phyloP scores from a whole-genome alignment of 1,140 invertebrate species.

The Drosophila orena region DNA sequence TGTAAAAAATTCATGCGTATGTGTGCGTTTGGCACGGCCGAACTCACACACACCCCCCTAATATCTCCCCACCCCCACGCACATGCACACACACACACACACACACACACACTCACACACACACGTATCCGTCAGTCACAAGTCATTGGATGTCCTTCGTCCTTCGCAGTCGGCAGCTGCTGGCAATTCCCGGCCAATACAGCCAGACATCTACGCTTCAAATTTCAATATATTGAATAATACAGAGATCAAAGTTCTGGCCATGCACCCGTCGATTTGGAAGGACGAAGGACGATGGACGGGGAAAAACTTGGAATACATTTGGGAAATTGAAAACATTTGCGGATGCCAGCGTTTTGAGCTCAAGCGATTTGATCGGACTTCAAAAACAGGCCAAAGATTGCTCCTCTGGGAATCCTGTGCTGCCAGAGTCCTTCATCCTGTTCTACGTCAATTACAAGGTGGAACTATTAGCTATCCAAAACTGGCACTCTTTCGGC shows the following conservation, averaged over 20 bases:
- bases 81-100: not conserved
- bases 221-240: conserved; percentile 66
- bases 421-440: not conserved
- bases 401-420: conserved; percentile 7
- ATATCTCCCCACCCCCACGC: not conserved
- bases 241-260: conserved; percentile 58
- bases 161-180: conserved; percentile 61
- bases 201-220: conserved; percentile 47
- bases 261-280: conserved; percentile 9
- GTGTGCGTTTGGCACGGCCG: conserved; percentile 47
- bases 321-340: conserved; percentile 49
- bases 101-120: not conserved
- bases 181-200: conserved; percentile 60
- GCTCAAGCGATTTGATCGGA: conserved; percentile 25
- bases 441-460: conserved; percentile 2
- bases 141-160: conserved; percentile 58
- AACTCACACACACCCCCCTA: conserved; percentile 26
- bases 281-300: too few relatives aligned
- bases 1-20: conserved; percentile 75
- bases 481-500: too few relatives aligned
- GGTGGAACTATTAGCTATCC: conserved; percentile 2
- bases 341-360: conserved; percentile 17
- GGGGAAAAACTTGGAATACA: conserved; percentile 19
- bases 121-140: conserved; percentile 48
- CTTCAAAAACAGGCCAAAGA: conserved; percentile 25